Percentiles rank a stretch among this genome's conserved stretches.
Conservation (phyloP, 2,888 invertebrate genomes). For the Hoplodrina blanda region DNA sequence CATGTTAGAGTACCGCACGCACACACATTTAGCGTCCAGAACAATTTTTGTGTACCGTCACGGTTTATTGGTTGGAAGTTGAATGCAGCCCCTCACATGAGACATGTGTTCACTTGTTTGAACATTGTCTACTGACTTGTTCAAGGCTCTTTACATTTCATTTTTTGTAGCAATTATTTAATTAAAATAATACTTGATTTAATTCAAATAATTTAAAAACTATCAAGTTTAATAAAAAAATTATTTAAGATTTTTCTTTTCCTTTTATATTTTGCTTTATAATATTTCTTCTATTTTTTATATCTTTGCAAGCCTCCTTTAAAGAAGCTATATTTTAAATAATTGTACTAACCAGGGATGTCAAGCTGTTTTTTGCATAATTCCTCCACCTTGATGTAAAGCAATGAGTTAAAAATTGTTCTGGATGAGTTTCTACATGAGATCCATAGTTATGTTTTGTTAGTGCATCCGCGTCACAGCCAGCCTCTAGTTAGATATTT, state of each 20-base stretch:
- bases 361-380: constrained; percentile 68
- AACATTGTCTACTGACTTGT: constrained; percentile 1
- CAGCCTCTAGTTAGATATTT: constrained; percentile 79
- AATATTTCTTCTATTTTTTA: constrained; percentile 29
- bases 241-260: background rate
- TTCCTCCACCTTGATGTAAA: constrained; percentile 73
- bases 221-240: constrained; percentile 26
- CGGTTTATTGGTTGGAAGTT: constrained; percentile 38
- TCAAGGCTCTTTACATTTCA: constrained; percentile 5
- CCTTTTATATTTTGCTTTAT: constrained; percentile 8
- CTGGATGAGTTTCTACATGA: constrained; percentile 83
- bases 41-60: constrained; percentile 71
- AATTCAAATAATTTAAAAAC: constrained; percentile 6
- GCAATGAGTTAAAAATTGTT: constrained; percentile 82
- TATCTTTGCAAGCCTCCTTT: constrained; percentile 31
- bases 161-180: constrained; percentile 18
- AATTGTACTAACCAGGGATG: constrained; percentile 24
- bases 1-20: constrained; percentile 88
- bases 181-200: constrained; percentile 4
- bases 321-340: constrained; percentile 10
- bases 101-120: background rate
- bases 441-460: constrained; percentile 78
- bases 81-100: constrained; percentile 9
- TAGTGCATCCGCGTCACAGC: constrained; percentile 85
- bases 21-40: constrained; percentile 75